phyloP scores from a whole-genome alignment of 2,797 vertebrate genomes.

The Hipposideros larvatus region DNA sequence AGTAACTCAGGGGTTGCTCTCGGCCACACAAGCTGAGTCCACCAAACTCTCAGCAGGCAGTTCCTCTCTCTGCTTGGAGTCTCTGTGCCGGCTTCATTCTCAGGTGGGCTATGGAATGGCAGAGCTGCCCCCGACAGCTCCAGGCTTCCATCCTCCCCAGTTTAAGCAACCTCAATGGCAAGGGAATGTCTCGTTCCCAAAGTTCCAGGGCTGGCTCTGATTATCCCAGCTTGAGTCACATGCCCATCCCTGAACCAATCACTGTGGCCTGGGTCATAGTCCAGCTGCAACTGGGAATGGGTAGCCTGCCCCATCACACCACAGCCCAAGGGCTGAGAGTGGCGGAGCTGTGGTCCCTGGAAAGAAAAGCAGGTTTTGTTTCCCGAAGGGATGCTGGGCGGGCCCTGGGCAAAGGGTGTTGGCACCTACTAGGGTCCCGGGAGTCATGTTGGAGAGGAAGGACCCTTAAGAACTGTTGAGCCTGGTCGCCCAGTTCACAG shows the following conservation, averaged over 20 bases:
- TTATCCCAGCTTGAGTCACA: not conserved
- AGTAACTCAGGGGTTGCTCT: not conserved
- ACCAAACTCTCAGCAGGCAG: rapidly evolving
- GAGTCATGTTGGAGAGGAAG: not conserved
- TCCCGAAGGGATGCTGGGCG: not conserved
- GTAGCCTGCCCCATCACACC: not conserved
- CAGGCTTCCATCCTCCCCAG: too few relatives aligned
- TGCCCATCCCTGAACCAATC: not conserved
- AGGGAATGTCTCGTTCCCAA: not conserved
- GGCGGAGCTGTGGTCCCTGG: not conserved
- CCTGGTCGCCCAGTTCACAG: not conserved
- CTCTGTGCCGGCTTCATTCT: not conserved
- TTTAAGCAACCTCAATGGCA: not conserved
- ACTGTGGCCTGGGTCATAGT: not conserved
- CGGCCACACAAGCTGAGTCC: not conserved
- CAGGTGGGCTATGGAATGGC: not conserved
- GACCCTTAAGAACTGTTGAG: not conserved
- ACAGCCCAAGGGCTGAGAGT: not conserved
- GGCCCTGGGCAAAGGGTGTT: not conserved
- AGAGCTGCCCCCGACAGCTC: not conserved
- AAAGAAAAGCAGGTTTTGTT: not conserved
- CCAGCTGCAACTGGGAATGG: not conserved
- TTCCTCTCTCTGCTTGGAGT: not conserved
- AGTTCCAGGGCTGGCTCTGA: not conserved
- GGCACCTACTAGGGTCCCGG: not conserved